Percentiles rank a stretch among this genome's conserved stretches.
phyloP scores from a whole-genome alignment of 2,797 vertebrate species.

The Perodicticus potto region DNA sequence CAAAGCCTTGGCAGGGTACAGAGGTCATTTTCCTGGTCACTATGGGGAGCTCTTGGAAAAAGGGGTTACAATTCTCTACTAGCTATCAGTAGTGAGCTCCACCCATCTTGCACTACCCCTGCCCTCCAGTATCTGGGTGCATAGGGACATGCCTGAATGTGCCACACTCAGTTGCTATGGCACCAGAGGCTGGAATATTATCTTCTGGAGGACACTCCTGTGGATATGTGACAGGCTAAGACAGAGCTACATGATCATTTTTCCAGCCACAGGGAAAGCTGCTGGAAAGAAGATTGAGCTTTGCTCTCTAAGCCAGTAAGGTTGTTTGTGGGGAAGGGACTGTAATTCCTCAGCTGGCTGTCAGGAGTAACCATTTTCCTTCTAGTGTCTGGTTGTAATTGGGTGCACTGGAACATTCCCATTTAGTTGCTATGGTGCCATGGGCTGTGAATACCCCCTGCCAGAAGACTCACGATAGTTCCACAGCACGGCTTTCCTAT shows the following conservation, averaged over 20 bases:
- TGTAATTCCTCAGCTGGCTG: neutral
- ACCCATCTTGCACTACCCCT: neutral
- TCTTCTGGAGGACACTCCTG: neutral
- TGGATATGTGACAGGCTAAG: neutral
- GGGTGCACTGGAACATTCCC: neutral
- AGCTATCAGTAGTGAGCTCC: neutral
- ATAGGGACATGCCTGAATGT: neutral
- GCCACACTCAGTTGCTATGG: neutral
- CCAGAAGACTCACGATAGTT: neutral
- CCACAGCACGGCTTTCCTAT: neutral
- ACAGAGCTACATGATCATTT: neutral
- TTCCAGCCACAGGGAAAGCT: neutral
- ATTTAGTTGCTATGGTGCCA: neutral
- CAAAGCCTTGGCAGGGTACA: neutral
- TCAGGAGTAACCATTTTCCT: neutral
- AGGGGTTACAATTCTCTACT: too few species aligned
- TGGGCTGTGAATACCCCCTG: neutral
- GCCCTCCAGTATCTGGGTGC: neutral
- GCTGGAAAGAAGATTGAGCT: neutral
- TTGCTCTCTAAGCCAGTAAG: neutral
- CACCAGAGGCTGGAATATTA: neutral
- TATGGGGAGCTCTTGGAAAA: neutral
- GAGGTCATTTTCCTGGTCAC: neutral
- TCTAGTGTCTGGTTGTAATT: neutral
- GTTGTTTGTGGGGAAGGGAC: neutral